phyloP scores from a whole-genome alignment of 2,888 invertebrate genomes.

The Drosophila lutescens region DNA sequence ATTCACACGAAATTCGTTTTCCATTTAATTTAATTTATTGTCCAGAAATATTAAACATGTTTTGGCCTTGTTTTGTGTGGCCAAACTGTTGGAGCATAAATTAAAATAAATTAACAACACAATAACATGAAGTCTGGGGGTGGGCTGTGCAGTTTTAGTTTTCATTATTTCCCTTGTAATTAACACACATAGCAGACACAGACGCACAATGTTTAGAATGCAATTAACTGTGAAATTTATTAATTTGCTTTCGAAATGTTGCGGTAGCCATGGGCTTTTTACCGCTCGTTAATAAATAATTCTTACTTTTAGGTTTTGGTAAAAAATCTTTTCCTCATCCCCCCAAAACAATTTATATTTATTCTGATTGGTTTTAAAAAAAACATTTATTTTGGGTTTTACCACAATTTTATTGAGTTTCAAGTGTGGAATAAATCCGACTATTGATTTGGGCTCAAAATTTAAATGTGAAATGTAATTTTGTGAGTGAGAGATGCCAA shows the following conservation, averaged over 20 bases:
- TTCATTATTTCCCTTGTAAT: conserved; percentile 67
- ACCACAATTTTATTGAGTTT: neutral
- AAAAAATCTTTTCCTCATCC: neutral
- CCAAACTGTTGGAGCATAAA: conserved; percentile 58
- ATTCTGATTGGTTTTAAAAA: neutral
- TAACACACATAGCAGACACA: conserved; percentile 53
- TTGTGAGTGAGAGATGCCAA: neutral
- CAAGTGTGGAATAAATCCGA: neutral
- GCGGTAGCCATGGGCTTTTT: conserved; percentile 32
- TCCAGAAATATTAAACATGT: conserved; percentile 61
- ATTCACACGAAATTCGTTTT: conserved; percentile 17
- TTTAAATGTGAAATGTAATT: neutral
- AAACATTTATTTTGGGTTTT: neutral
- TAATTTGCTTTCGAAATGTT: conserved; percentile 59
- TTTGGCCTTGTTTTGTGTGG: conserved; percentile 38
- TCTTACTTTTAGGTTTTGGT: conserved; percentile 1
- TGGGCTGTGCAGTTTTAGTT: conserved; percentile 37
- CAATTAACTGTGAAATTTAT: conserved; percentile 74
- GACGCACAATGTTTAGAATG: conserved; percentile 47
- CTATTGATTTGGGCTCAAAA: conserved; percentile 1
- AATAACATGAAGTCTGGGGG: conserved; percentile 50
- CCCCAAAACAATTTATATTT: neutral
- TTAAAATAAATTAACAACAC: conserved; percentile 80
- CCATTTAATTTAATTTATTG: conserved; percentile 69
- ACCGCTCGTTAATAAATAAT: conserved; percentile 32